Conservation (phyloP, 2,113 vertebrate species). For the Myxocyprinus asiaticus region DNA sequence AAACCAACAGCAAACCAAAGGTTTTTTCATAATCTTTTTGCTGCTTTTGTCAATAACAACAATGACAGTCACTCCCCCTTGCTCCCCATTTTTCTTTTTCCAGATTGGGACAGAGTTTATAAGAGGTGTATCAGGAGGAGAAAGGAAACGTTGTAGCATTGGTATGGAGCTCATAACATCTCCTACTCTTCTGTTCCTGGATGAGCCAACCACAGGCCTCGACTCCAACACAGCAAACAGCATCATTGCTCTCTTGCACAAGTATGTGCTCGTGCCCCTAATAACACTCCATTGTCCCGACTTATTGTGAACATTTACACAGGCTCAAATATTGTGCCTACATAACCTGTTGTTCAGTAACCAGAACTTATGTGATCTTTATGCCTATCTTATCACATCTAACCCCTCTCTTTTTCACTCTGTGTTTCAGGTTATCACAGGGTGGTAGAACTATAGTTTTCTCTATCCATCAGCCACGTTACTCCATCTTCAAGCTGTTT, state of each 20-base stretch:
- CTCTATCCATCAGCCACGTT: constrained; percentile 82
- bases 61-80: no score
- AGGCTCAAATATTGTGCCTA: background rate
- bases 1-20: no score
- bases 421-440: constrained; percentile 68
- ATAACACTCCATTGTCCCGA: background rate
- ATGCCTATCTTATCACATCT: background rate
- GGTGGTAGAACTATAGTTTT: constrained; percentile 78
- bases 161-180: constrained; percentile 81
- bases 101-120: constrained; percentile 80
- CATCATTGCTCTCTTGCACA: constrained; percentile 75
- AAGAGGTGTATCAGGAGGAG: constrained; percentile 78
- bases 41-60: no score
- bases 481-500: constrained; percentile 78
- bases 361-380: background rate
- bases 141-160: constrained; percentile 80
- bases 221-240: constrained; percentile 79
- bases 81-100: background rate
- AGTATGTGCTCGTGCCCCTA: constrained; percentile 55
- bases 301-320: background rate
- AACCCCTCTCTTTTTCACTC: background rate
- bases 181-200: constrained; percentile 78
- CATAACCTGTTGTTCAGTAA: background rate
- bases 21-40: no score
- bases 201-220: constrained; percentile 80